phyloP scores from a whole-genome alignment of 2,797 vertebrate species.

The Scolopax bukidnonensis region DNA sequence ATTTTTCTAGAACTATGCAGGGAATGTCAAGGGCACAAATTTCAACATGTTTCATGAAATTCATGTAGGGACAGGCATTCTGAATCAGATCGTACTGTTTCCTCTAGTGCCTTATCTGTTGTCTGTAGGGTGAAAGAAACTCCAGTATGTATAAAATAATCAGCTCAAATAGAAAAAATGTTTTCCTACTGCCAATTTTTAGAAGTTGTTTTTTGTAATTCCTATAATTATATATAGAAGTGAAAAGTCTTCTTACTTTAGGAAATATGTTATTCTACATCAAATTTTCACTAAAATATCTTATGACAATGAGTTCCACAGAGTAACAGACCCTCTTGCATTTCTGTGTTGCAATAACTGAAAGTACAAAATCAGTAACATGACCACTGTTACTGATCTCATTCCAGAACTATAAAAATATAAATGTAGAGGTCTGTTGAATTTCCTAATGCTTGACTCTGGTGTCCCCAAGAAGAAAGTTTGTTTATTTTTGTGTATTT shows the following conservation, averaged over 20 bases:
- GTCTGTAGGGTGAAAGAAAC: neutral
- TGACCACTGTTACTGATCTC: neutral
- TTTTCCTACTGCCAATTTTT: neutral
- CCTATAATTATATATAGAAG: neutral
- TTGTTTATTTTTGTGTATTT: neutral
- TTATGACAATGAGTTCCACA: neutral
- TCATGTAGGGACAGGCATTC: neutral
- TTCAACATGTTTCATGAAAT: neutral
- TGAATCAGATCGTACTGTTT: neutral
- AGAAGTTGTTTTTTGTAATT: neutral
- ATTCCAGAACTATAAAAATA: neutral
- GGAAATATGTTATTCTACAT: neutral
- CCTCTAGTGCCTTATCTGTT: neutral
- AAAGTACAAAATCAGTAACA: neutral
- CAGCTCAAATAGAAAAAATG: neutral
- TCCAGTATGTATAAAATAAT: neutral
- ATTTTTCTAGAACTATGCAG: constrained; percentile 30
- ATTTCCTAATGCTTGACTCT: neutral
- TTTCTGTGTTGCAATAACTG: neutral
- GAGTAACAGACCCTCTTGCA: neutral
- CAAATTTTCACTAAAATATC: neutral
- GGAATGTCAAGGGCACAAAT: constrained; percentile 7
- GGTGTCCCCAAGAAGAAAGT: neutral
- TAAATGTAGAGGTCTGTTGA: neutral
- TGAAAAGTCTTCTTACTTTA: neutral